phyloP scores from a whole-genome alignment of 1,140 invertebrate genomes.

The Stegodyphus mimosarum region DNA sequence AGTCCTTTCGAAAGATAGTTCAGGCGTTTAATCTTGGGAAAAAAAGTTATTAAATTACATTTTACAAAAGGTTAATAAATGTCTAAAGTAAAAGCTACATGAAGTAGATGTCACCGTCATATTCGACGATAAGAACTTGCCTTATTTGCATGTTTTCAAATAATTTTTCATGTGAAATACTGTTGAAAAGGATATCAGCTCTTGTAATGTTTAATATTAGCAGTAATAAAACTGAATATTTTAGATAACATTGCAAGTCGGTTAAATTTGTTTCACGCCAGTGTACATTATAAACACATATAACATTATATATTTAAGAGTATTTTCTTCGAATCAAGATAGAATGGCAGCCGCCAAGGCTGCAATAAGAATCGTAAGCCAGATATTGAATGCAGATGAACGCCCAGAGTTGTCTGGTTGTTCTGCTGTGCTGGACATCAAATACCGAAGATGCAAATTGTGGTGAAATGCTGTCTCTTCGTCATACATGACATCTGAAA shows the following conservation, averaged over 20 bases:
- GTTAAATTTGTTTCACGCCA: neutral
- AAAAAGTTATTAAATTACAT: too few relatives aligned
- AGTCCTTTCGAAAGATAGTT: too few relatives aligned
- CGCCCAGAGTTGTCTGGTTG: conserved; percentile 35
- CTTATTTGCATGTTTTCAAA: too few relatives aligned
- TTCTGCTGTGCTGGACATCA: conserved; percentile 37
- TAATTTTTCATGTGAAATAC: too few relatives aligned
- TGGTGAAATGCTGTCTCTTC: neutral
- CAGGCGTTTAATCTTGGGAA: too few relatives aligned
- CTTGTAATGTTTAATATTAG: neutral
- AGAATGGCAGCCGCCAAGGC: conserved; percentile 38
- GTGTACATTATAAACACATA: neutral
- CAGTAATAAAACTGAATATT: neutral
- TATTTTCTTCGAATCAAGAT: conserved; percentile 14
- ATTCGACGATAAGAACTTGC: too few relatives aligned
- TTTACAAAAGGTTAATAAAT: too few relatives aligned
- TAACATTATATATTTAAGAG: neutral
- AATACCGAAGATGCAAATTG: conserved; percentile 16
- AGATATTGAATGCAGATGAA: conserved; percentile 31
- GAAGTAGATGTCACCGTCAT: too few relatives aligned
- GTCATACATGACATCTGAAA: too few relatives aligned
- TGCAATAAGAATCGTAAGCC: conserved; percentile 42
- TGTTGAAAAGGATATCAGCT: too few relatives aligned
- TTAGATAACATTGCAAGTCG: neutral
- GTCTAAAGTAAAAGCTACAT: too few relatives aligned